phyloP scores from a whole-genome alignment of 2,113 vertebrate species.

The Camelus dromedarius region DNA sequence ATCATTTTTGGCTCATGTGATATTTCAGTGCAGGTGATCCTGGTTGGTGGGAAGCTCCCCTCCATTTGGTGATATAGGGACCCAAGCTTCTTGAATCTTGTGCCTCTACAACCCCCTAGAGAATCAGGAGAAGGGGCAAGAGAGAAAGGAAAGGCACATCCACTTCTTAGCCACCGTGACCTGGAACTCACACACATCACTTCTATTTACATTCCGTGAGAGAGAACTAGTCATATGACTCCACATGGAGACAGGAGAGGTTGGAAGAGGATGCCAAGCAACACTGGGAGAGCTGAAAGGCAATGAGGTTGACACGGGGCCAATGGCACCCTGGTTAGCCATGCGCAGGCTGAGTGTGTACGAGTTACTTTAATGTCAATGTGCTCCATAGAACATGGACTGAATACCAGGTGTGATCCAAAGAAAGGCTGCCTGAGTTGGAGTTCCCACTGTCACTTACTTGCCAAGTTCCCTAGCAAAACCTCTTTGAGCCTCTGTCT shows the following conservation, averaged over 20 bases:
- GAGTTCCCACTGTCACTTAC: background rate
- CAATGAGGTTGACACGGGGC: background rate
- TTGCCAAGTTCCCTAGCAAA: background rate
- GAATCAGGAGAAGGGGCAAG: background rate
- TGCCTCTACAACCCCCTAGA: background rate
- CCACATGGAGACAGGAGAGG: background rate
- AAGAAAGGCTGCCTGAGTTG: background rate
- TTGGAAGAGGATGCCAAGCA: background rate
- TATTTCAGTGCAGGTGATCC: background rate
- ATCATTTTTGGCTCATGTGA: background rate
- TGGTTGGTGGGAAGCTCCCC: background rate
- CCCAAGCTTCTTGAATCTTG: background rate
- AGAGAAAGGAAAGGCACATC: background rate
- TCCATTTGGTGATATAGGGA: background rate
- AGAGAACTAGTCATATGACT: background rate
- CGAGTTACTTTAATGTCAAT: background rate
- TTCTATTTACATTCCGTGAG: background rate
- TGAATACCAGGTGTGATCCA: background rate
- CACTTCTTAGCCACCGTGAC: background rate
- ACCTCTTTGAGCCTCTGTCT: background rate
- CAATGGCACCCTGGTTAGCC: background rate
- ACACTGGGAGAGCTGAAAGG: background rate
- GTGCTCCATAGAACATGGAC: accelerated
- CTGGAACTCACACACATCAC: background rate
- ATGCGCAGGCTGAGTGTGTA: accelerated